Conservation (phyloP, 2,113 vertebrate species). For the Trogon melanurus region DNA sequence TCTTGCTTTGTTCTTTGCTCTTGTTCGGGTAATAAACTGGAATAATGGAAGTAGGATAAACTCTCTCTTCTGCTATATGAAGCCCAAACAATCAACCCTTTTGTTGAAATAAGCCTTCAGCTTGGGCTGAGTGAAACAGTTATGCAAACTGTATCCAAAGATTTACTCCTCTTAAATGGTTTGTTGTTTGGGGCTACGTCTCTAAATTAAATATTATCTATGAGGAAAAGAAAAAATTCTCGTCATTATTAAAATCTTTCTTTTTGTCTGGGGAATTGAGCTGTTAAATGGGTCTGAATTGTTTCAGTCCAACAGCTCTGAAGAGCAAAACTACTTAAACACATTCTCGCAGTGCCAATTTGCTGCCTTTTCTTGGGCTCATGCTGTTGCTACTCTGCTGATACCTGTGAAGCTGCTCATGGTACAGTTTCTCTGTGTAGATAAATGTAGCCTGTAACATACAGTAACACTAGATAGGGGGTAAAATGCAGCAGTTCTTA, state of each 20-base stretch:
- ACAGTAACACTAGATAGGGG: not conserved
- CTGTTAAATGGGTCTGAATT: not conserved
- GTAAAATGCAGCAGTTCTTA: not conserved
- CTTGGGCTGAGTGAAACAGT: not conserved
- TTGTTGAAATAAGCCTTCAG: not conserved
- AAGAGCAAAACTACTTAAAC: not conserved
- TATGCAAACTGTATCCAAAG: not conserved
- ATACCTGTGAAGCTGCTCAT: not conserved
- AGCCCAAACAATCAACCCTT: not conserved
- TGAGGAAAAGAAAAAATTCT: not conserved
- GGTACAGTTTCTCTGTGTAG: not conserved
- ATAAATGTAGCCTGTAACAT: accelerated
- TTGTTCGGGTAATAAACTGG: not conserved
- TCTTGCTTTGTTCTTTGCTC: not conserved
- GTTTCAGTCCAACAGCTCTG: not conserved
- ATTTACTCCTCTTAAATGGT: not conserved
- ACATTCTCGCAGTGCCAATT: not conserved
- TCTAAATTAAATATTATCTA: not conserved
- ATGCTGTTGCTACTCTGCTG: not conserved
- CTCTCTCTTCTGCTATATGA: not conserved
- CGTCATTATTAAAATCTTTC: not conserved
- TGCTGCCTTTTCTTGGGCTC: not conserved
- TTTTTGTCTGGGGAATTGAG: not conserved
- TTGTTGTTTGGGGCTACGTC: not conserved
- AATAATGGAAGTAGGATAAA: not conserved